These are phyloP conservation scores for Dunckerocampus dactyliophorus DNA, from an alignment of 2,113 vertebrate genomes.

Conservation along the genomic window DNA sequence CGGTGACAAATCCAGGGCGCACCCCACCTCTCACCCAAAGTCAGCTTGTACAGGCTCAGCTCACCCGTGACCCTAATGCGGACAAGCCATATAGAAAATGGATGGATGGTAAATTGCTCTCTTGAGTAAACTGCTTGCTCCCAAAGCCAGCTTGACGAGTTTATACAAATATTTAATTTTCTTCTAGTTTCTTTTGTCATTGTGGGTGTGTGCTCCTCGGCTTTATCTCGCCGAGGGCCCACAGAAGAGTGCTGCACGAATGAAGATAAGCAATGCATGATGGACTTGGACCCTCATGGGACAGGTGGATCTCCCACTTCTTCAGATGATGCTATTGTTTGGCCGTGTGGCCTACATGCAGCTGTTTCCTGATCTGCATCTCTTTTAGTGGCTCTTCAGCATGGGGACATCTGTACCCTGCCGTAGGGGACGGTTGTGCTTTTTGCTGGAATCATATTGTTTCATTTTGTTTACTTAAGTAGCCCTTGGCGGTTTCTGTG, in stretches of 20 bases:
- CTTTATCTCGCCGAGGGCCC: conserved; percentile 11
- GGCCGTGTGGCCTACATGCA: conserved; percentile 30
- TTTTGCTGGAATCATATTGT: conserved; percentile 31
- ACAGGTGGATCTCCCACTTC: conserved; percentile 16
- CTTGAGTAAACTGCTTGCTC: not conserved
- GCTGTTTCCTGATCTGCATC: conserved; percentile 51
- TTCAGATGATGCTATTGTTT: conserved; percentile 25
- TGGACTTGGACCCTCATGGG: not conserved
- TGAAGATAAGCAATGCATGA: conserved; percentile 28
- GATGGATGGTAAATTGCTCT: not conserved
- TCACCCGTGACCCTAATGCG: not conserved
- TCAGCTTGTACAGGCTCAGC: not conserved
- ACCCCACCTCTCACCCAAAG: not conserved
- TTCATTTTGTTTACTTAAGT: conserved; percentile 36
- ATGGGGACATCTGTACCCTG: conserved; percentile 58
- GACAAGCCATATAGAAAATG: too few relatives aligned
- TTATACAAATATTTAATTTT: not conserved
- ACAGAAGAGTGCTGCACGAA: conserved; percentile 5
- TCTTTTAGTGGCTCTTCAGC: conserved; percentile 20
- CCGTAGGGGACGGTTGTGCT: conserved; percentile 23
- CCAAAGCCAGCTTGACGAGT: not conserved
- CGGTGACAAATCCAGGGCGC: too few relatives aligned
- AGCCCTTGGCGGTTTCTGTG: conserved; percentile 25
- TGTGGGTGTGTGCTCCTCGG: not conserved
- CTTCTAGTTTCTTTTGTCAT: conserved; percentile 7